Evolutionary conservation across 2,888 invertebrate species (phyloP).

Genomic region (Escarpia spicata): DNA sequence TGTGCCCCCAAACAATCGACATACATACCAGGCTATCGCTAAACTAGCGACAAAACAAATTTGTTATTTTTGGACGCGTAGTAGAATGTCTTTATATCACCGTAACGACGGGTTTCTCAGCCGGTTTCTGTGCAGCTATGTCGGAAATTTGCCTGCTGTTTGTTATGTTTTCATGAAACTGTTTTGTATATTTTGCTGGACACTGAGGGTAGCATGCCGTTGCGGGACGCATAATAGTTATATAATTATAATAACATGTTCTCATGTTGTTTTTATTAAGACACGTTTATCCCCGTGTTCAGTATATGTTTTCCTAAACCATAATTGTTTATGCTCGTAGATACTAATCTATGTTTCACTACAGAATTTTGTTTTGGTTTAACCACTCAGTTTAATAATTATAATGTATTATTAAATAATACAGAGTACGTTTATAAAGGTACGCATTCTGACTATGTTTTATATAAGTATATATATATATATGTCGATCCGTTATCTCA

Average conservation of each 20-base stretch:
- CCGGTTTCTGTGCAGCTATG: background rate
- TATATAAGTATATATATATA: conserved; percentile 33
- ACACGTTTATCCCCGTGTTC: background rate
- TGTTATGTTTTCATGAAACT: background rate
- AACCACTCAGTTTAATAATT: background rate
- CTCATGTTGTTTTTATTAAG: background rate
- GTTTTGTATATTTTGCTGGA: background rate
- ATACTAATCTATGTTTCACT: conserved; percentile 25
- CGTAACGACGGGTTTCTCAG: background rate
- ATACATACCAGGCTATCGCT: background rate
- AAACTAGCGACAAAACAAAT: background rate
- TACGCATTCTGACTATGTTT: conserved; percentile 24
- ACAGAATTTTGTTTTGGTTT: conserved; percentile 24
- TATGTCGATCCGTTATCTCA: conserved; percentile 28
- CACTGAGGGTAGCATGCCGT: background rate
- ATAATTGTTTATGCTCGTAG: conserved; percentile 27
- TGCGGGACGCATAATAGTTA: background rate
- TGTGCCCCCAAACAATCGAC: background rate
- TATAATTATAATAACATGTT: background rate
- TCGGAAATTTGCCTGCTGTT: background rate
- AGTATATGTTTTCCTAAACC: background rate
- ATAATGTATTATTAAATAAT: background rate
- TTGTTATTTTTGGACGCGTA: background rate
- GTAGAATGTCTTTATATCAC: background rate
- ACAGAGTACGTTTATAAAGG: background rate